Base-by-base conservation (phyloP, 2,888 invertebrate species). In the Pseudococcus jackbeardsleyi region DNA sequence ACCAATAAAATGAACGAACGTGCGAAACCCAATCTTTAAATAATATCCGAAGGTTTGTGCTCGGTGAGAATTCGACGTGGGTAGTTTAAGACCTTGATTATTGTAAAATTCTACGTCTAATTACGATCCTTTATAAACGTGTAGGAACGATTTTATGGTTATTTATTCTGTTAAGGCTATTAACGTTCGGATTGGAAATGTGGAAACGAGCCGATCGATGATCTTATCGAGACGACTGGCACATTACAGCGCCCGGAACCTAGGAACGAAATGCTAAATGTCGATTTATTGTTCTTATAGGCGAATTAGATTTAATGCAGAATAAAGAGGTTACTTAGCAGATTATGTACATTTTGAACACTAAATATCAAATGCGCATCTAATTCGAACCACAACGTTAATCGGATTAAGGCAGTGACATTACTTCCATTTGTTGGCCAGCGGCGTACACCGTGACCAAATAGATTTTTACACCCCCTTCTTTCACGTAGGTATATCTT, bases 211-310 rank as follows among this genome's bases (percentile, higher is more conserved):
- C 64, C 7, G 22, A 64, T 19, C 22, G 19, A 22, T 64, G 64
- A 64, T 64, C 64, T 64, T 64, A 64, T 64, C 64, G 22, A 19
- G 22, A 9, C 22, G n/a, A 59, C n/a, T 59, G 3, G n/a, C 11
- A 50, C n/a, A 59, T 59, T 59, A 8, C 6, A 42, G n/a, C n/a
- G n/a, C n/a, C n/a, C 3, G 7, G 19, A 22, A 68, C 68, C 26
- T 42, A 42, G 1, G 26, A 68, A 68, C 19, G 22, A 68, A 68
- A 26, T n/a, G n/a, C 79, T 46, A 19, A 46, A 19, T n/a, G 46
- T 82, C 79, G 19, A 82, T 46, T 46, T 82, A 82, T 82, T 82
- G 79, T 82, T 82, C 79, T 82, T 82, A 82, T 82, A 82, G 33
- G 79, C 79, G 79, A 82, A 82, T 82, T 82, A 82, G 79, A 82